Base-by-base conservation (phyloP, 2,113 vertebrate genomes). In the Trichechus manatus region DNA sequence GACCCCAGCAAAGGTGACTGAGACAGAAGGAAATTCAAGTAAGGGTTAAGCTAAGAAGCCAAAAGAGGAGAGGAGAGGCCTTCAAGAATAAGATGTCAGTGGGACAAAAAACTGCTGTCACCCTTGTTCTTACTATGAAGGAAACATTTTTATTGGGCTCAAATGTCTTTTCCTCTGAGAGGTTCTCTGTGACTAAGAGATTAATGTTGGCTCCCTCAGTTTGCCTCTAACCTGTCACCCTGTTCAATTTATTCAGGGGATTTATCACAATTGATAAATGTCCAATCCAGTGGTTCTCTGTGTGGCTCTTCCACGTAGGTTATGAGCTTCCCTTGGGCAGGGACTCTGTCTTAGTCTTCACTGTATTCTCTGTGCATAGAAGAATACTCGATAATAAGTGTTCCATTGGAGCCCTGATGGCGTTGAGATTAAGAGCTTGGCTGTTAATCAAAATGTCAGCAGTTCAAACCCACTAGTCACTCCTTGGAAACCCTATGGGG, bases 11-110 rank as follows among this genome's bases (percentile, higher is more conserved):
- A 75, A 66, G 5, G 29, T 53, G 22, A 47, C 59, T 56, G 59
- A 89, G 44, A 75, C 31, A 83, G 78, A 75, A 66, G 68, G 42
- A 89, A 82, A 89, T n/a, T 75, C 92, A 89, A 56, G 3, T 44
- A 83, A n/a, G 22, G 25, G 13, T 44, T 56, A 77, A 77, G 66
- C 36, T 39, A 39, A 83, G 61, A 4, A 4, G n/a, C 36, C 81
- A 94, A 50, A 83, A 89, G 33, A n/a, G 56, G n/a, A 66, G 29
- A 77, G 29, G 15, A 53, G 33, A 89, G 17, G 53, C 77, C n/a
- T 42, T 83, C 15, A n/a, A 53, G 80, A 83, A 66, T n/a, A 89
- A 64, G 27, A 56, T 22, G 56, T 79, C 53, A 66, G 59, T 27
- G 64, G 74, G 5, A 0, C 33, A 68, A 59, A 79, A 89, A 81